Base-by-base conservation (phyloP, 2,113 vertebrate genomes). In the Hassar affinis region DNA sequence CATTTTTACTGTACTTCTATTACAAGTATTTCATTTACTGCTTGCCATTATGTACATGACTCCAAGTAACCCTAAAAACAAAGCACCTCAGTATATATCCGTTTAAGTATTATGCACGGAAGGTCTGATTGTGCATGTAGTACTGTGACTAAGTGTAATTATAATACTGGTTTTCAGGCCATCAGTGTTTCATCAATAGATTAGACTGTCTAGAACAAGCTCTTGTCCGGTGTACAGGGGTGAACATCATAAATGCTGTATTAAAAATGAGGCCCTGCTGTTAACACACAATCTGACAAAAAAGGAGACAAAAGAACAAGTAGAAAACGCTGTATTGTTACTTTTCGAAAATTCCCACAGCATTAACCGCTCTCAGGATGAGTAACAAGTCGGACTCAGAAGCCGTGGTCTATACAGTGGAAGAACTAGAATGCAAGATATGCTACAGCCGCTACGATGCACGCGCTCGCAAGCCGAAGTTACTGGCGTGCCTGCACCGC, bases 361-460 rank as follows among this genome's bases (percentile, higher is more conserved):
- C 72, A 27, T 17, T 27, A 69, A 42, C 20, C 22, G 27, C 59
- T 80, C 51, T 83, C 57, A 88, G 47, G 85, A 94, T 95, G 93
- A 89, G 91, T 68, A 93, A 76, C 52, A 66, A 57, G 4, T 72
- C 82, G 0, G 89, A 91, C 0, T 77, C 82, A 0, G 68, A 89
- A 30, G 35, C 0, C 0, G 85, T 86, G 54, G 89, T 90, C 52
- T 92, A 88, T 68, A 82, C 89, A 0, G 57, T 92, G 84, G 93
- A 94, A 14, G 95, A 96, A 79, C 91, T 94, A 7, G 96, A 97
- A 85, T 97, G 96, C 92, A 93, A 95, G 80, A 97, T 97, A 89
- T 97, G 96, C 93, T 97, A 95, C 88, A 94, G 94, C 85, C 90
- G 89, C 47, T 97, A 94, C 2, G 95, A 97, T 25, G 80, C 92